A percentile compares a stretch with the other conserved stretches of the same genome.
Conservation (phyloP, 2,888 invertebrate species). For the Halictus quadricinctus region DNA sequence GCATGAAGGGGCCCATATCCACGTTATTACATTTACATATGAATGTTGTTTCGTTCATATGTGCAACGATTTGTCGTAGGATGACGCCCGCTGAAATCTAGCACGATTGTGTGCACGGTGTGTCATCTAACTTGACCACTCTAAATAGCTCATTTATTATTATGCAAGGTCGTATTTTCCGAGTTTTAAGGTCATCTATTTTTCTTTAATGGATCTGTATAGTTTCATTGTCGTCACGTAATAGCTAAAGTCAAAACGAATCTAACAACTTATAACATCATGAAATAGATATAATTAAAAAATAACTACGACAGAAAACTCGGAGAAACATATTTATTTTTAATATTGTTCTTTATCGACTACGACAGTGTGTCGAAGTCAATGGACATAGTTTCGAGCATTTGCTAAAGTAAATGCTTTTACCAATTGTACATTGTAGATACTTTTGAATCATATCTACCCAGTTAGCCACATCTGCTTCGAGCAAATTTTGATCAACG, state of each 20-base stretch:
- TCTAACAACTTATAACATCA: neutral
- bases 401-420: neutral
- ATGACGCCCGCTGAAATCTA: neutral
- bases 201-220: neutral
- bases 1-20: neutral
- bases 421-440: neutral
- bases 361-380: neutral
- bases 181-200: neutral
- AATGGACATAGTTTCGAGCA: neutral
- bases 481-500: too few relatives aligned
- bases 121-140: neutral
- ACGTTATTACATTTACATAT: neutral
- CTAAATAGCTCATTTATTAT: neutral
- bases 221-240: neutral
- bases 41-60: neutral
- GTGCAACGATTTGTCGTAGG: neutral
- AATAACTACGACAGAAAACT: neutral
- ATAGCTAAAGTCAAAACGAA: neutral
- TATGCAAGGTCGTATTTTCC: neutral
- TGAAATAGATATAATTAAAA: neutral
- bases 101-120: neutral
- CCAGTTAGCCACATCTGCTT: too few relatives aligned
- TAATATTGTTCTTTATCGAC: neutral
- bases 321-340: neutral
- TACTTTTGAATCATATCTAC: neutral